These are phyloP conservation scores for Drosophila colorata DNA, from an alignment of 2,888 invertebrate genomes.

Conservation along the genomic window DNA sequence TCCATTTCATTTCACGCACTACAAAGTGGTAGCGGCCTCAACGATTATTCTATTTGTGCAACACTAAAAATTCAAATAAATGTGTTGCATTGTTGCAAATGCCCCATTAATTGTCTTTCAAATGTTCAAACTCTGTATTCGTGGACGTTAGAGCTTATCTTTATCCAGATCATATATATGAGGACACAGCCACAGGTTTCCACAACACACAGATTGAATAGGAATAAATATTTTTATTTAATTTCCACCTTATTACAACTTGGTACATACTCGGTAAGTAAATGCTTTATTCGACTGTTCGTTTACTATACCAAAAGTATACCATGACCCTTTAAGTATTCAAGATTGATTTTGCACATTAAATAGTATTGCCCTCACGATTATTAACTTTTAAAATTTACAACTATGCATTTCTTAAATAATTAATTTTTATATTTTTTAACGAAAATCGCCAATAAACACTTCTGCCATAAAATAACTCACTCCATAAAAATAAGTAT, in stretches of 20 bases:
- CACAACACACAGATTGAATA: no score
- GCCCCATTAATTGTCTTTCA: background rate
- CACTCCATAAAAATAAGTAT: slow-evolving; percentile 2
- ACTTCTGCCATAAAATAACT: background rate
- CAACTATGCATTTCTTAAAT: background rate
- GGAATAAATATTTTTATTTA: background rate
- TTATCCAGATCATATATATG: no score
- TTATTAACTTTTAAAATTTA: no score
- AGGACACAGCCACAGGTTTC: background rate
- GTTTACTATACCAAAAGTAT: no score
- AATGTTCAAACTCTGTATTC: background rate
- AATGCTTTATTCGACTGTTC: no score
- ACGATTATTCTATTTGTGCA: slow-evolving; percentile 71
- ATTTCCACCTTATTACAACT: background rate
- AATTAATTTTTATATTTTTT: background rate
- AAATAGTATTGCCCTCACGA: no score
- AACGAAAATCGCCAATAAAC: background rate
- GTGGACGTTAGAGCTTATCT: background rate
- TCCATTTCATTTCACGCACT: slow-evolving; percentile 32
- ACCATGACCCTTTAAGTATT: no score
- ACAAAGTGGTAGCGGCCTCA: slow-evolving; percentile 38
- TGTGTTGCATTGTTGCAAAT: slow-evolving; percentile 24
- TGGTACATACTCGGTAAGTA: no score
- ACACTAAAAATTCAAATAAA: slow-evolving; percentile 57
- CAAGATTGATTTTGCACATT: no score